These are phyloP conservation scores for Pandion haliaetus DNA, from an alignment of 2,113 vertebrate species.

Conservation along the genomic window DNA sequence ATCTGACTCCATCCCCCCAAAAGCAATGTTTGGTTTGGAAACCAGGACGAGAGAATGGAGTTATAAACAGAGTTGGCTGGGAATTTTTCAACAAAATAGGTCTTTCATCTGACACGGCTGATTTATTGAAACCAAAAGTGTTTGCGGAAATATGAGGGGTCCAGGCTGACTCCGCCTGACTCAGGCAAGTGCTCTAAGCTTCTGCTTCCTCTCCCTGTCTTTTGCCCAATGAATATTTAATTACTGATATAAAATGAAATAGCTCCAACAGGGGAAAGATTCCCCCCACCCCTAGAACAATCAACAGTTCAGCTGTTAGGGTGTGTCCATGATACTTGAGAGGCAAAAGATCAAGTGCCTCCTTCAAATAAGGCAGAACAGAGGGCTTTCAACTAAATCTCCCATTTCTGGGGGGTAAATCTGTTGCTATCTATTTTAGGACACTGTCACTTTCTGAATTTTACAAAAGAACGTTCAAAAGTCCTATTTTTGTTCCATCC, in stretches of 20 bases:
- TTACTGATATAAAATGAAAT: background rate
- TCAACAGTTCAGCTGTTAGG: background rate
- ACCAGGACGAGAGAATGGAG: slow-evolving; percentile 4
- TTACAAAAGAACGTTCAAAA: slow-evolving; percentile 3
- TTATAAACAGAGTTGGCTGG: slow-evolving; percentile 49
- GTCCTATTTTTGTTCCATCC: slow-evolving; percentile 16
- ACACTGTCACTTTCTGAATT: background rate
- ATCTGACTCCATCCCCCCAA: slow-evolving; percentile 5
- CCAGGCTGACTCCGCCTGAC: background rate
- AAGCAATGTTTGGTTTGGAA: slow-evolving; percentile 50
- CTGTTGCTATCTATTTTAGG: background rate
- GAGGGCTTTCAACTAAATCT: background rate
- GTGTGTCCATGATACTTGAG: background rate
- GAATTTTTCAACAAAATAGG: slow-evolving; percentile 26
- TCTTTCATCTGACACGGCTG: slow-evolving; percentile 19
- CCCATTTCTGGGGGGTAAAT: background rate
- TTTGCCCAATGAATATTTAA: slow-evolving; percentile 13
- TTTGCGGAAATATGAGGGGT: background rate
- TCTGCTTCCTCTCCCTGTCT: background rate
- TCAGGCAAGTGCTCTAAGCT: background rate
- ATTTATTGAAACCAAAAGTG: slow-evolving; percentile 44
- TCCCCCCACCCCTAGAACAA: background rate
- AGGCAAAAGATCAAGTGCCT: background rate
- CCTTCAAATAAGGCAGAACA: background rate
- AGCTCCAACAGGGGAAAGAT: background rate